phyloP scores from a whole-genome alignment of 1,140 invertebrate species.

The Saccostrea echinata region DNA sequence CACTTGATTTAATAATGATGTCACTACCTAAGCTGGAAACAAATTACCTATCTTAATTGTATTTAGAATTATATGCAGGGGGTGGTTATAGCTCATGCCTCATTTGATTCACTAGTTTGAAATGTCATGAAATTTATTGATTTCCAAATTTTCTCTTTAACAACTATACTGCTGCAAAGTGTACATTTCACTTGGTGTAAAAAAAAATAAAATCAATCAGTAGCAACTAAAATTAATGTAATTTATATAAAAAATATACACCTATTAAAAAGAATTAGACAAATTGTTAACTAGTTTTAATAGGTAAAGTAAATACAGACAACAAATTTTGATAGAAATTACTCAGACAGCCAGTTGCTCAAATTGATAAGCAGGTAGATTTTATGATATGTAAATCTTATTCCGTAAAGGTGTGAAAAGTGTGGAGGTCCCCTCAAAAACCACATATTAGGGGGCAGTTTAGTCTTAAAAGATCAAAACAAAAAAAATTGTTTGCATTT shows the following conservation, averaged over 20 bases:
- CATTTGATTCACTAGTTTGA: not conserved
- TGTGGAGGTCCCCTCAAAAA: not conserved
- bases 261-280: no score
- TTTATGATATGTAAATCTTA: not conserved
- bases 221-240: no score
- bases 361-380: not conserved
- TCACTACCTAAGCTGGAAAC: not conserved
- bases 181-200: no score
- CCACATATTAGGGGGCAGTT: slow-evolving; percentile 2
- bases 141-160: not conserved
- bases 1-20: not conserved
- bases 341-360: not conserved
- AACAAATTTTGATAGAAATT: not conserved
- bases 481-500: slow-evolving; percentile 5
- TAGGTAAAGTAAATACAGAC: not conserved
- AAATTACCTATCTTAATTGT: not conserved
- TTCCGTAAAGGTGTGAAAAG: slow-evolving; percentile 6
- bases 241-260: no score
- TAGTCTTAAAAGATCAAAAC: slow-evolving; percentile 4
- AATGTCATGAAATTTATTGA: not conserved
- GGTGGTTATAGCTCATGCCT: not conserved
- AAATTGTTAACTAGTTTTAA: not conserved
- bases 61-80: not conserved
- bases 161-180: no score
- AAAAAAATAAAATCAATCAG: no score